Evolutionary conservation across 2,113 vertebrate species (phyloP).

Genomic region (Carassius gibelio): DNA sequence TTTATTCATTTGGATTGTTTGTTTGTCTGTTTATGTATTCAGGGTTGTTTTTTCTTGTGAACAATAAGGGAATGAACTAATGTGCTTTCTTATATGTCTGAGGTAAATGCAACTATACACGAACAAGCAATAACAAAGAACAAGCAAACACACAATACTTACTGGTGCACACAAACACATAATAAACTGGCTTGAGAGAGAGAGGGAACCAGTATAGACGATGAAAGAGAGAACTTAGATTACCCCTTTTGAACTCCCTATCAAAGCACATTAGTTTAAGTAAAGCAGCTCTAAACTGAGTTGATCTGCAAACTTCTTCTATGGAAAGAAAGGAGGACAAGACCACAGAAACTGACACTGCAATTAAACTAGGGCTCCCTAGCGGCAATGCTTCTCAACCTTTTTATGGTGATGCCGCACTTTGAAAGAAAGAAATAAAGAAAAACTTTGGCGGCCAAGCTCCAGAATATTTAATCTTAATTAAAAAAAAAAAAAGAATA

Average conservation of each 20-base stretch:
- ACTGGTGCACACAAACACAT: background rate
- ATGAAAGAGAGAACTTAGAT: constrained; percentile 33
- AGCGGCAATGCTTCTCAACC: background rate
- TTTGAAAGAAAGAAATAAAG: background rate
- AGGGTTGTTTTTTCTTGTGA: constrained; percentile 23
- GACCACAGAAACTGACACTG: background rate
- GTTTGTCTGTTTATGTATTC: constrained; percentile 20
- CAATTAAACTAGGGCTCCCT: background rate
- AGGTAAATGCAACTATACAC: background rate
- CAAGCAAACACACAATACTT: background rate
- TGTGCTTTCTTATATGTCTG: constrained; percentile 18
- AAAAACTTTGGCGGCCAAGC: background rate
- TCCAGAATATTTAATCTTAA: background rate
- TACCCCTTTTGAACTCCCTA: background rate
- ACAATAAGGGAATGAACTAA: constrained; percentile 2
- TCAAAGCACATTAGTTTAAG: background rate
- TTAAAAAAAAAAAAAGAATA: background rate
- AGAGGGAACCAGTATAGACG: background rate
- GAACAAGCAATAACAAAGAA: background rate
- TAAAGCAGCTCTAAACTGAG: constrained; percentile 13
- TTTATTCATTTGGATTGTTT: constrained; percentile 20
- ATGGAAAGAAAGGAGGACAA: background rate
- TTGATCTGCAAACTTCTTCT: background rate
- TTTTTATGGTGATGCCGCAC: background rate
- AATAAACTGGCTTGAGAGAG: constrained; percentile 8